Evolutionary conservation across 2,888 invertebrate genomes (phyloP), one percentile per base, ranked within the genome.

Genomic region (Branchipolynoe longqiensis): DNA sequence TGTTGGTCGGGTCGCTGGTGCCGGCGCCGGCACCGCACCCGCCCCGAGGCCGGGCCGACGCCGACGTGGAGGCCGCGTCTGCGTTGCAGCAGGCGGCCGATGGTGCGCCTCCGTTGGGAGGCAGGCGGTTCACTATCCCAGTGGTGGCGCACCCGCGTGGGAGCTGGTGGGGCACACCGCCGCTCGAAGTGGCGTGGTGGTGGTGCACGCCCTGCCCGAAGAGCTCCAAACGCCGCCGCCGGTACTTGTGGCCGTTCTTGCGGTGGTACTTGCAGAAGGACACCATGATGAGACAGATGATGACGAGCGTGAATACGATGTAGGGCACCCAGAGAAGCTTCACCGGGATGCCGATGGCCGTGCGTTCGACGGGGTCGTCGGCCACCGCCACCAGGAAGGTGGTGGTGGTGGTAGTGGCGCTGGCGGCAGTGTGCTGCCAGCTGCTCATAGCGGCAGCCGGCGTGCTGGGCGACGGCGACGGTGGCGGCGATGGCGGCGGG

Each of bases 191-290:
- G 22, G 73, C 84, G 18, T 14, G 25, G n/a, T 14, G 6, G 41
- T 22, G 12, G 12, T 31, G 0, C n/a, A 40, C 41, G 40, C 36
- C 33, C n/a, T 28, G 41, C 25, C 4, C 12, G 36, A 69, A 28
- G 48, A 84, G 73, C 31, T 84, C 84, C 54, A 62, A 41, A 14
- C 73, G 40, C 14, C 88, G 86, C 25, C 86, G 84, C 33, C 74
- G 85, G 86, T 89, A 89, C 83, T 89, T 89, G 87, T 89, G 88
- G 25, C 89, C 89, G 81, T 89, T 69, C 56, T 88, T 88, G 69
- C 48, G 74, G 85, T 89, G 89, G 84, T 84, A 89, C 54, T 84
- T 87, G 22, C 89, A 22, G 85, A 89, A 89, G 14, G 88, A 89
- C 33, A 78, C 87, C 33, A 87, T 28, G 87, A 89, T 87, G 33